phyloP scores from a whole-genome alignment of 2,888 invertebrate genomes.

The Eulithis testata region DNA sequence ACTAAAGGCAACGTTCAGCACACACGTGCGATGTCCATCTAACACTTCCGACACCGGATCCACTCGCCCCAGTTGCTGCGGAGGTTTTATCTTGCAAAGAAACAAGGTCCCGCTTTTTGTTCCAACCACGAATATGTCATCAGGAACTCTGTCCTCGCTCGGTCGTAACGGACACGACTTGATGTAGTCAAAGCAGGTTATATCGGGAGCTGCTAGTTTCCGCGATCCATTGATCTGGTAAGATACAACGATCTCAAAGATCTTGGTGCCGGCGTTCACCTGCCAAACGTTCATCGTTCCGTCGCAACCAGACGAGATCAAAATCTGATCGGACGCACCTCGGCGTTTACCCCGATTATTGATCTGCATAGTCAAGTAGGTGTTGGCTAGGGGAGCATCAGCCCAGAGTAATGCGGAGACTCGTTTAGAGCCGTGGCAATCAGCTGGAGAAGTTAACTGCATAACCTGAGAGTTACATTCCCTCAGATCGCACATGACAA shows the following conservation, averaged over 20 bases:
- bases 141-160: slow-evolving; percentile 56
- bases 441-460: slow-evolving; percentile 62
- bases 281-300: slow-evolving; percentile 70
- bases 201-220: slow-evolving; percentile 57
- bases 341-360: slow-evolving; percentile 63
- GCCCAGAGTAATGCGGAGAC: slow-evolving; percentile 68
- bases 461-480: slow-evolving; percentile 48
- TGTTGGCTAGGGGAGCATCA: slow-evolving; percentile 58
- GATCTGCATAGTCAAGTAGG: slow-evolving; percentile 64
- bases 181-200: slow-evolving; percentile 72
- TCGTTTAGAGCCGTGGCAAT: slow-evolving; percentile 63
- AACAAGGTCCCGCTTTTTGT: slow-evolving; percentile 61
- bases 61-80: slow-evolving; percentile 41
- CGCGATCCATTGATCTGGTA: slow-evolving; percentile 61
- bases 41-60: slow-evolving; percentile 64
- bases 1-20: slow-evolving; percentile 66
- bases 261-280: slow-evolving; percentile 60
- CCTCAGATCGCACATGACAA: slow-evolving; percentile 65
- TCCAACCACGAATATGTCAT: slow-evolving; percentile 71
- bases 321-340: slow-evolving; percentile 64
- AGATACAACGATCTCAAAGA: slow-evolving; percentile 63
- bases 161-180: slow-evolving; percentile 61
- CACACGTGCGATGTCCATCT: slow-evolving; percentile 62
- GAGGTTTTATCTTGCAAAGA: slow-evolving; percentile 59
- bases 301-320: slow-evolving; percentile 57